phyloP scores from a whole-genome alignment of 2,113 vertebrate genomes.

The Sebastes fasciatus region DNA sequence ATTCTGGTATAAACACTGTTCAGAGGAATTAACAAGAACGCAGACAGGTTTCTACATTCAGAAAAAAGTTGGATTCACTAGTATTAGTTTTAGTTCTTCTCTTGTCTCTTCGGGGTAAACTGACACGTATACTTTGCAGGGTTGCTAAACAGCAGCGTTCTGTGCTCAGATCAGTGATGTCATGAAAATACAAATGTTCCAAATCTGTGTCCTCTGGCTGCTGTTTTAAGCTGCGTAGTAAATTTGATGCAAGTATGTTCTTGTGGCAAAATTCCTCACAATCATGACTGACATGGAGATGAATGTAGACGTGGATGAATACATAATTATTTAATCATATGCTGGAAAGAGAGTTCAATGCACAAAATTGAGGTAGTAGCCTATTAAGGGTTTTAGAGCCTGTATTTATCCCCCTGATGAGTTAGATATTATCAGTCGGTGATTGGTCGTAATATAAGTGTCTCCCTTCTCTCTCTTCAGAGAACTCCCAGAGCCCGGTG shows the following conservation, averaged over 20 bases:
- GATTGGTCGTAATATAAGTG: slow-evolving; percentile 14
- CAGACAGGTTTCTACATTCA: neutral
- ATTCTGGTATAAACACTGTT: too few relatives aligned
- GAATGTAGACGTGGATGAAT: neutral
- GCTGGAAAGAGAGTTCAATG: neutral
- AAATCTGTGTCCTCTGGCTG: slow-evolving; percentile 27
- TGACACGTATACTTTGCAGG: neutral
- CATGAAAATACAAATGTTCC: slow-evolving; percentile 12
- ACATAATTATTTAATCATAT: slow-evolving; percentile 11
- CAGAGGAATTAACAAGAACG: neutral
- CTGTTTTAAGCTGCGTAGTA: neutral
- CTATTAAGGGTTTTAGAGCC: neutral
- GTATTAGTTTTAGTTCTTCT: neutral
- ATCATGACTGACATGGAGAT: slow-evolving; percentile 8
- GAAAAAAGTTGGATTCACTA: neutral
- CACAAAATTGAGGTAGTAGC: neutral
- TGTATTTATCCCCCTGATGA: slow-evolving; percentile 13
- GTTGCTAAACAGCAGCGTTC: neutral
- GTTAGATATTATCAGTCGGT: neutral
- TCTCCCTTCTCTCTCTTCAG: slow-evolving; percentile 73
- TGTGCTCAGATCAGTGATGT: neutral
- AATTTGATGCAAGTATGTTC: neutral
- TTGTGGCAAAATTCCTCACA: slow-evolving; percentile 19
- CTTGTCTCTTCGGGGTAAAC: neutral
- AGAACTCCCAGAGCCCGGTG: slow-evolving; percentile 88